Evolutionary conservation across 2,888 invertebrate species (phyloP).

Genomic region (Pyrocoelia pectoralis): DNA sequence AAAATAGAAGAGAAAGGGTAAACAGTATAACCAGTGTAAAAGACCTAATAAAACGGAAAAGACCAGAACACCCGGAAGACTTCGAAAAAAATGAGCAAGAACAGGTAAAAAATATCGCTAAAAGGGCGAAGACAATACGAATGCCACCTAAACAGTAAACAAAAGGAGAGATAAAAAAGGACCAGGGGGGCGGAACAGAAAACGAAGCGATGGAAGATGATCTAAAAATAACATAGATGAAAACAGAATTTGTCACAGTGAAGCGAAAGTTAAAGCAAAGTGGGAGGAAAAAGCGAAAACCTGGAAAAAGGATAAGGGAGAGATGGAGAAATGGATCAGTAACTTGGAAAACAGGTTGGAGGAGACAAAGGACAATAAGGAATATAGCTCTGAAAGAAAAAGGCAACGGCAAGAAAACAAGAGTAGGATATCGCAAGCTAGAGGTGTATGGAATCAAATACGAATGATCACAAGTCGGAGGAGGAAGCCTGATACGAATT

Average conservation of each 20-base stretch:
- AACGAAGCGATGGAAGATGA: background rate
- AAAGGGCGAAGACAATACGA: background rate
- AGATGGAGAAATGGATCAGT: background rate
- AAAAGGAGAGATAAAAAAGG: conserved; percentile 4
- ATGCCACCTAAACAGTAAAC: background rate
- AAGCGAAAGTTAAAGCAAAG: conserved; percentile 2
- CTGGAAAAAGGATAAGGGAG: background rate
- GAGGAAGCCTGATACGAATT: background rate
- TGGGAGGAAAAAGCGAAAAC: conserved; percentile 2
- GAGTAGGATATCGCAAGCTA: background rate
- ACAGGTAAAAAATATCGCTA: background rate
- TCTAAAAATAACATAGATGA: background rate
- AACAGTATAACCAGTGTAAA: conserved; percentile 4
- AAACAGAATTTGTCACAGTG: background rate
- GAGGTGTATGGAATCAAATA: background rate
- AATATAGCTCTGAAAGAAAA: background rate
- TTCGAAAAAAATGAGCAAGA: background rate
- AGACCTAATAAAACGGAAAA: conserved; percentile 2
- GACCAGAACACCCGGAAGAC: background rate
- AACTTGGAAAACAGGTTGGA: background rate
- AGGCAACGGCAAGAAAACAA: background rate
- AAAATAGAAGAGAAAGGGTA: background rate
- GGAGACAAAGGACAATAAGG: background rate
- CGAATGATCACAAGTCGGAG: too few relatives aligned
- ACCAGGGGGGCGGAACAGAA: background rate